Conservation (phyloP, 2,113 vertebrate species). For the Cricetomys ansorgei region DNA sequence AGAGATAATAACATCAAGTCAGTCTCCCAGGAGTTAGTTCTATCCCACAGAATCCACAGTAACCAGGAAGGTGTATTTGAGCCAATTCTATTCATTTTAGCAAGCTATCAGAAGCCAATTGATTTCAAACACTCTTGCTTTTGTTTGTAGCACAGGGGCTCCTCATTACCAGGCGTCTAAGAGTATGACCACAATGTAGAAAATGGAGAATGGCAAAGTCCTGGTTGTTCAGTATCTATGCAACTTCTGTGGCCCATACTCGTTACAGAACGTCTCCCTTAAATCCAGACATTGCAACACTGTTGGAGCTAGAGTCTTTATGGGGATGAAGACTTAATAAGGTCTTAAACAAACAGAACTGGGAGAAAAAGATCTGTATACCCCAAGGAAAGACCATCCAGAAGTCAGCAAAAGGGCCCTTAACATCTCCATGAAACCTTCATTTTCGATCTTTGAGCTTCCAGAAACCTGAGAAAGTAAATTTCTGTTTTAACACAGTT, state of each 20-base stretch:
- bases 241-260: background rate
- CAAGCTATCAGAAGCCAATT: background rate
- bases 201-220: background rate
- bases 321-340: background rate
- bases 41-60: background rate
- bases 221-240: background rate
- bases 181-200: background rate
- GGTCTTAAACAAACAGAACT: background rate
- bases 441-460: background rate
- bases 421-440: background rate
- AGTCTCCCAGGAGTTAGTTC: background rate
- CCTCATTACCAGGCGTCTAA: background rate
- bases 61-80: background rate
- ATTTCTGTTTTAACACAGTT: background rate
- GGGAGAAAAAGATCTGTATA: background rate
- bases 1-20: constrained; percentile 5
- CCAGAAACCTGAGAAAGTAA: background rate
- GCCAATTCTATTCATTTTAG: constrained; percentile 17
- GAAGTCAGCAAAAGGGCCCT: background rate
- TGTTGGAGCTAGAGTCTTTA: background rate
- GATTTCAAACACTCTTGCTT: background rate
- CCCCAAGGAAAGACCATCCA: background rate
- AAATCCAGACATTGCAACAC: background rate
- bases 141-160: background rate
- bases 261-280: background rate